Evolutionary conservation across 2,888 invertebrate species (phyloP), one percentile per base, ranked within the genome.

Genomic region (Idaea straminata): DNA sequence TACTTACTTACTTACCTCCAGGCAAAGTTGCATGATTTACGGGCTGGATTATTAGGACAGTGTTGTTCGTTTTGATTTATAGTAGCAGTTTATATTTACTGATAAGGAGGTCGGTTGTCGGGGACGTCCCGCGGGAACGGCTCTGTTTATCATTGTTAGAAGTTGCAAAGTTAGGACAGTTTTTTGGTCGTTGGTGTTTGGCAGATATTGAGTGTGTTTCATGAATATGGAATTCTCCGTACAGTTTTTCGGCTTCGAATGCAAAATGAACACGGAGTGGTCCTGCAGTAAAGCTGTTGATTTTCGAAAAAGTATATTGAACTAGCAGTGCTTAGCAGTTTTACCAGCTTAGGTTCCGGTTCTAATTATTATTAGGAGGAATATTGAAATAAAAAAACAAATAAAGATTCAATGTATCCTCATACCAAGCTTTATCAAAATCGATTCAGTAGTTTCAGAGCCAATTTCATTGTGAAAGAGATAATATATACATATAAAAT

Each of bases 1-100:
- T 64, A 60, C 66, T 64, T 15, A 63, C 61, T 66, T 64, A 68
- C 66, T 66, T 68, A 66, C 66, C 68, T 64, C 68, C 66, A 59
- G 64, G 59, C 68, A 66, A 68, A 68, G 66, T 68, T 72, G 13
- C 47, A 72, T 74, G 74, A 74, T 74, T 73, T 73, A 74, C 73
- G 74, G 61, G 62, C 64, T 66, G 73, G 74, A 74, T 74, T 74
- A 74, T 73, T 73, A 71, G 69, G 69, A 71, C 66, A 64, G 70
- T 64, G 68, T 70, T 71, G 69, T 71, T 67, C 69, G 70, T 71
- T 68, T 62, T 71, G 70, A 71, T 69, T 71, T 71, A 71, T 63
- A 62, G 65, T 57, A 62, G 66, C 69, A 70, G 72, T 73, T 71
- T 71, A 70, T 68, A 72, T 66, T 69, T 69, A 69, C 70, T 71